Percentiles rank a stretch among this genome's conserved stretches.
Conservation (phyloP, 2,888 invertebrate genomes). For the Bugula neritina region DNA sequence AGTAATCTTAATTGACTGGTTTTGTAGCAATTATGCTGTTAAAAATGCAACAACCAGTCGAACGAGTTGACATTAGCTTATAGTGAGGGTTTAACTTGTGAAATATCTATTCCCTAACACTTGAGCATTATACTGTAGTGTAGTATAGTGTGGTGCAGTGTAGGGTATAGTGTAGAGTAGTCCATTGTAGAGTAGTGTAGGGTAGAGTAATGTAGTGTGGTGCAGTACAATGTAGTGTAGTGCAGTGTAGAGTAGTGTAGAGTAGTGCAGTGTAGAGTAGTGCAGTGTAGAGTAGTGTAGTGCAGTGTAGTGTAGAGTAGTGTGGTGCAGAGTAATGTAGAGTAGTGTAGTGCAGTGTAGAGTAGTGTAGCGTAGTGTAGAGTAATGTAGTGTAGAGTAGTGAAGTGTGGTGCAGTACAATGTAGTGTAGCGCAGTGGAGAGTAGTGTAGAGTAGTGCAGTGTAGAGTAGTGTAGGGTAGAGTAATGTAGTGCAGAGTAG, state of each 20-base stretch:
- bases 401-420: constrained; percentile 14
- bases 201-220: no score
- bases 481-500: constrained; percentile 26
- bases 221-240: no score
- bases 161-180: no score
- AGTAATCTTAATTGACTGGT: no score
- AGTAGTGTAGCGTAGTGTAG: constrained; percentile 16
- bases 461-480: constrained; percentile 29
- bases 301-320: background rate
- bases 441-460: constrained; percentile 29
- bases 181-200: no score
- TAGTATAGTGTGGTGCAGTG: no score
- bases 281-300: background rate
- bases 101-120: no score
- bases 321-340: background rate
- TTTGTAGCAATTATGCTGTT: no score
- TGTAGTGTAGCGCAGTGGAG: constrained; percentile 28
- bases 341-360: background rate
- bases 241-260: constrained; percentile 7
- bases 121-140: no score
- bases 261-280: constrained; percentile 17
- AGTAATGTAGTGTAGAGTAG: constrained; percentile 28
- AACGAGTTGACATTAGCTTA: no score
- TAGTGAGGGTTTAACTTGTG: no score
- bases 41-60: no score